These are phyloP conservation scores for Alethe castanea DNA, from an alignment of 2,113 vertebrate genomes.

Conservation along the genomic window DNA sequence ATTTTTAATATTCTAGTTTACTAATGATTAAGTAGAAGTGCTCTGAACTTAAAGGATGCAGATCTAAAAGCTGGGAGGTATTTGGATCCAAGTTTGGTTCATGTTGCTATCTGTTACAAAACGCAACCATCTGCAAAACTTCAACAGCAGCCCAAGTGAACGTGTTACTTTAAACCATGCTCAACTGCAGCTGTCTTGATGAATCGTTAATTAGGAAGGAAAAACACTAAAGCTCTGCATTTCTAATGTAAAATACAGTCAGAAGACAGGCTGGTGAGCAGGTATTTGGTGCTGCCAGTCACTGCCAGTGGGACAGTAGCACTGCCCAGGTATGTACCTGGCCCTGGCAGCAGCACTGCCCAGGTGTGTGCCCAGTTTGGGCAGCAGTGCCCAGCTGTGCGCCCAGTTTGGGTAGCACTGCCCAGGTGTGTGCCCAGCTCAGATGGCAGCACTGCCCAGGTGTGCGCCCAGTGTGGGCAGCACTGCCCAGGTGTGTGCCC, in stretches of 20 bases:
- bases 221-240: neutral
- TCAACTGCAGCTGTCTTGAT: neutral
- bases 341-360: no score
- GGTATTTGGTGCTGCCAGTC: neutral
- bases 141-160: neutral
- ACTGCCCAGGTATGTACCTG: no score
- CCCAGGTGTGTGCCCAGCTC: no score
- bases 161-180: neutral
- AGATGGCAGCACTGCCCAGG: neutral
- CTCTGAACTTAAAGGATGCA: neutral
- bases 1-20: constrained; percentile 6
- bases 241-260: neutral
- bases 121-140: neutral
- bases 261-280: neutral
- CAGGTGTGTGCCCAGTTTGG: no score
- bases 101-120: neutral
- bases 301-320: neutral
- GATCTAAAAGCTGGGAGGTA: constrained; percentile 19
- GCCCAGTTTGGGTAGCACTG: no score
- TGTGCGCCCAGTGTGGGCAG: neutral
- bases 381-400: no score
- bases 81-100: constrained; percentile 5
- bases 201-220: neutral
- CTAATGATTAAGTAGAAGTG: neutral
- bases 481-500: no score